Evolutionary conservation across 2,888 invertebrate genomes (phyloP), one percentile per base, ranked within the genome.

Genomic region (Apamea anceps): DNA sequence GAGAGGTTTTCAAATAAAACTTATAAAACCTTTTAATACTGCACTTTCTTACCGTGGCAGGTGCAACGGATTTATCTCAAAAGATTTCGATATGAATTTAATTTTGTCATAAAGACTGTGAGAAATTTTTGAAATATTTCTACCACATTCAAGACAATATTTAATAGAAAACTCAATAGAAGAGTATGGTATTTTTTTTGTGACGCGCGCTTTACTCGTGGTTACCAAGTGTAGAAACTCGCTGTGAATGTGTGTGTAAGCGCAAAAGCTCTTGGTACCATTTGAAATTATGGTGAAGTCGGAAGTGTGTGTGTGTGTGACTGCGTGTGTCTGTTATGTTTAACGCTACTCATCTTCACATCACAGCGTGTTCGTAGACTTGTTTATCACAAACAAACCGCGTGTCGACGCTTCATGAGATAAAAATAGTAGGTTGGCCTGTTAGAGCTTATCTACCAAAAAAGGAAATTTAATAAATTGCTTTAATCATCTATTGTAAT

Each of bases 1-100:
- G 85, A 90, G 86, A 87, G 84, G 84, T 85, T 88, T 90, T 90
- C 90, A 87, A 90, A 91, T 90, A 91, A 89, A 86, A 90, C 89
- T 87, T 87, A 91, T 88, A 88, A 87, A 91, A 85, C 82, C 87
- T 90, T 90, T 90, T 88, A 91, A 91, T 90, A 86, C 90, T 88
- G 87, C 87, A 85, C 84, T 85, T 89, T 85, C 75, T 74, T 82
- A 48, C 66, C n/a, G 81, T 77, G 80, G 76, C 90, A 90, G 90
- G 89, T 91, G 91, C 84, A 82, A 75, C 48, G 77, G 88, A 88
- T 90, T 88, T 90, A 89, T 86, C 78, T 80, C 54, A 51, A 80
- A 84, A 80, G 82, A 80, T 80, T 88, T 80, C 67, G 70, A 82
- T 80, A 76, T 81, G 81, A 84, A 79, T 86, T 80, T 67, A 79